Conservation (phyloP, 2,113 vertebrate species). For the Rattus norvegicus region GRCr8 NC_086031.1:49754501-49755000, state of each 20-base stretch:
- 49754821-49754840: background rate
- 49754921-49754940: background rate
- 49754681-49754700: too few species aligned
- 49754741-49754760: background rate
- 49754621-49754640: too few species aligned
- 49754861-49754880: background rate
- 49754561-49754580: too few species aligned
- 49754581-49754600: too few species aligned
- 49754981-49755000: fast-evolving
- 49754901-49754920: background rate
- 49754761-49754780: background rate
- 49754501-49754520: too few species aligned
- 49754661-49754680: too few species aligned
- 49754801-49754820: background rate
- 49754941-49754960: fast-evolving
- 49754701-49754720: too few species aligned
- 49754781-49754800: background rate
- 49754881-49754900: background rate
- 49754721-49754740: too few species aligned
- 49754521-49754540: too few species aligned
- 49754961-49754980: fast-evolving
- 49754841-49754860: background rate
- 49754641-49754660: too few species aligned
- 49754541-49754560: too few species aligned
- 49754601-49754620: too few species aligned